A percentile compares a stretch with the other conserved stretches of the same genome.
Evolutionary conservation across 2,888 invertebrate species (phyloP).

Genomic region (Terebella lapidaria): DNA sequence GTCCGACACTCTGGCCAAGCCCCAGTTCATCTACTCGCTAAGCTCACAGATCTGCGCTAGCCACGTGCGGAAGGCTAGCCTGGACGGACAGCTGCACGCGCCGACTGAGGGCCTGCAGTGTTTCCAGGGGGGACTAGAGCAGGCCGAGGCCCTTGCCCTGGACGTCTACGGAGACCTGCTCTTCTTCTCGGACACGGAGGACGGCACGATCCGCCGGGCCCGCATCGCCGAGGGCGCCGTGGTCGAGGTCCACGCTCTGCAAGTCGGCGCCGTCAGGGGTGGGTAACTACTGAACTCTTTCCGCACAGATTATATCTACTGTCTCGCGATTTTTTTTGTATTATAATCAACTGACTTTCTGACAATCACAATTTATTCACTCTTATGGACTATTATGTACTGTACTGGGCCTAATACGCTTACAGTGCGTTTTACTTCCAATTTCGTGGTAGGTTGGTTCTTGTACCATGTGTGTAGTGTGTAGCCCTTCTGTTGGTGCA

Average conservation of each 20-base stretch:
- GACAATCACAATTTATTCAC: no score
- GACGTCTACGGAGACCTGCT: conserved; percentile 11
- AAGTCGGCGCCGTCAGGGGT: conserved; percentile 17
- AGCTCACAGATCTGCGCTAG: conserved; percentile 12
- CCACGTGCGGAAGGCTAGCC: conserved; percentile 2
- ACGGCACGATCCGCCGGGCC: conserved; percentile 6
- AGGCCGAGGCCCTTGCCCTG: conserved; percentile 13
- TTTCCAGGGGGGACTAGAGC: conserved; percentile 5
- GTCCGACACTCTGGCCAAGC: conserved; percentile 1
- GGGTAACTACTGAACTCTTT: background rate
- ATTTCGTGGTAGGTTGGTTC: no score
- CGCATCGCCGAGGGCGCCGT: background rate
- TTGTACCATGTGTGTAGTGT: no score
- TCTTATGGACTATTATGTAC: no score
- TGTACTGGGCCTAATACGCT: no score
- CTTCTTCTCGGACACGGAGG: conserved; percentile 17
- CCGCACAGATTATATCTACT: no score
- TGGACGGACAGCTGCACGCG: conserved; percentile 6
- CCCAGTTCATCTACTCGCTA: conserved; percentile 18
- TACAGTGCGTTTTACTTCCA: no score
- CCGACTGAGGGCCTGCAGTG: conserved; percentile 7
- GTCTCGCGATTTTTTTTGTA: no score
- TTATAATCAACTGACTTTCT: no score
- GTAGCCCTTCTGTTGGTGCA: background rate
- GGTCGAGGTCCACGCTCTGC: conserved; percentile 5